These are phyloP conservation scores for Sphinx pinastri DNA, from an alignment of 2,888 invertebrate genomes.

Conservation along the genomic window DNA sequence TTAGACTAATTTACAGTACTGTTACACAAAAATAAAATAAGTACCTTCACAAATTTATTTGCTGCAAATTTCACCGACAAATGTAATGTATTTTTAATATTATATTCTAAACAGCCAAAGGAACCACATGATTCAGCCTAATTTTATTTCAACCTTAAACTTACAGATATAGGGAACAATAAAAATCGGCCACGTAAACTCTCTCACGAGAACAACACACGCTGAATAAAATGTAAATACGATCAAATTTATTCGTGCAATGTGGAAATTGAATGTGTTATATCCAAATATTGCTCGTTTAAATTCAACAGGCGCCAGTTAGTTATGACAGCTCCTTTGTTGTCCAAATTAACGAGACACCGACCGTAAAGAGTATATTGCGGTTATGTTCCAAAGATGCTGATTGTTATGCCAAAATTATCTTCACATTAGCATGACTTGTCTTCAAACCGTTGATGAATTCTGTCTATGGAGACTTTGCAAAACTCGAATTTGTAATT, in stretches of 20 bases:
- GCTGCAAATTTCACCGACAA: too few species aligned
- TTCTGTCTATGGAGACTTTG: too few species aligned
- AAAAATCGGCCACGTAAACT: slow-evolving; percentile 22
- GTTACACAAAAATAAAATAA: too few species aligned
- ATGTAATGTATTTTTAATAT: too few species aligned
- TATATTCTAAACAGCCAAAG: background rate
- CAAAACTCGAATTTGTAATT: too few species aligned
- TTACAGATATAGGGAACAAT: slow-evolving; percentile 20
- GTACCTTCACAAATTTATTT: too few species aligned
- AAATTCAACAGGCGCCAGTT: slow-evolving; percentile 58
- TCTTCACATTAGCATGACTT: background rate
- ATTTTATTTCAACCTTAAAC: background rate
- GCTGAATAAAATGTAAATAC: slow-evolving; percentile 51
- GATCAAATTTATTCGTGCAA: slow-evolving; percentile 38
- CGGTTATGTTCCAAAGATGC: background rate
- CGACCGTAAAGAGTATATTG: slow-evolving; percentile 3
- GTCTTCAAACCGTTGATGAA: too few species aligned
- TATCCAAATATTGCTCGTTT: slow-evolving; percentile 56
- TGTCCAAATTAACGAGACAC: slow-evolving; percentile 22
- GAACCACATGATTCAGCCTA: background rate
- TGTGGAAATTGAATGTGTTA: slow-evolving; percentile 58
- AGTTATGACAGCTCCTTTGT: slow-evolving; percentile 46
- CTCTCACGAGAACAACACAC: slow-evolving; percentile 33
- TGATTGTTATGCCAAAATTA: background rate
- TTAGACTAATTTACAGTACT: too few species aligned